phyloP scores from a whole-genome alignment of 2,113 vertebrate genomes.

The Leptobrachium ailaonicum region DNA sequence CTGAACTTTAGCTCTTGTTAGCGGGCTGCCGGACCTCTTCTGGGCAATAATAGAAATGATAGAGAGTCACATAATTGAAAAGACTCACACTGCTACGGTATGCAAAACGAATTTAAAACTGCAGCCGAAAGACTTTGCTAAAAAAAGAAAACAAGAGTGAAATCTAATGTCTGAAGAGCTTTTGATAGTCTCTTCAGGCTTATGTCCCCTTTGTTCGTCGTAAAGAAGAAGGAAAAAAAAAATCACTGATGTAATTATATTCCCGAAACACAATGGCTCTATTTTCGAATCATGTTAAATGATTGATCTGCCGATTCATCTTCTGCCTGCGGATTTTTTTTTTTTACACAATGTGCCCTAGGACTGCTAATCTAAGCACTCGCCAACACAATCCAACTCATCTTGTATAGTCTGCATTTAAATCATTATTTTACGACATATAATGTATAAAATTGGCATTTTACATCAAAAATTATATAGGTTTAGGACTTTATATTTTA shows the following conservation, averaged over 20 bases:
- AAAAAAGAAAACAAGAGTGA: conserved; percentile 51
- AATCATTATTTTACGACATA: too few relatives aligned
- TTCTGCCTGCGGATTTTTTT: conserved; percentile 71
- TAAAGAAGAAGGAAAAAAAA: conserved; percentile 55
- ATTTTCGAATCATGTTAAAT: conserved; percentile 68
- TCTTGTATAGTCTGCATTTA: too few relatives aligned
- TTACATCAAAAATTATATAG: too few relatives aligned
- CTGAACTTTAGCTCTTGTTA: conserved; percentile 87
- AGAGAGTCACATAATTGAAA: conserved; percentile 76
- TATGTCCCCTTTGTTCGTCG: conserved; percentile 50
- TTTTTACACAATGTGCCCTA: conserved; percentile 67
- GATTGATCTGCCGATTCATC: conserved; percentile 78
- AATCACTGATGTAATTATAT: conserved; percentile 69
- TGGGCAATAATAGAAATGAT: conserved; percentile 75
- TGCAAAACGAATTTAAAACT: conserved; percentile 71
- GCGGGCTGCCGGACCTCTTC: conserved; percentile 80
- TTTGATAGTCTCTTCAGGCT: conserved; percentile 66
- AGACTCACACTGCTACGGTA: conserved; percentile 67
- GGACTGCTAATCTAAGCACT: conserved; percentile 10
- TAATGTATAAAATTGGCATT: too few relatives aligned
- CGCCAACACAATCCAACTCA: conserved; percentile 17
- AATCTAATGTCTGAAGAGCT: conserved; percentile 55
- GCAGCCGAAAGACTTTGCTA: conserved; percentile 55
- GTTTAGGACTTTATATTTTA: too few relatives aligned
- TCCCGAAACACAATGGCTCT: conserved; percentile 63